Conservation (phyloP, 35 echinoderm and acorn worm species). For the Patiria miniata region DNA sequence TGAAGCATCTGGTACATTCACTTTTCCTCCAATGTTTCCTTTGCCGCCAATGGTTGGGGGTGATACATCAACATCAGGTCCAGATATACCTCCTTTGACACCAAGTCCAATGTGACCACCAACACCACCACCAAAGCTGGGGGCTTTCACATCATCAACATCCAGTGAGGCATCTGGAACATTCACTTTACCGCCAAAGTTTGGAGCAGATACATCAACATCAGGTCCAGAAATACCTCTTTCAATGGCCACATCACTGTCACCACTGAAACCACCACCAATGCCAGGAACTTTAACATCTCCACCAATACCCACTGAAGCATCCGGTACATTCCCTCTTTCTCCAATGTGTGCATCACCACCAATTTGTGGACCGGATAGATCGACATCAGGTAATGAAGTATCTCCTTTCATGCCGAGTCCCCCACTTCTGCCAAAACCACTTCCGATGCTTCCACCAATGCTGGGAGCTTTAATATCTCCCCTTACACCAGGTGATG, state of each 20-base stretch:
- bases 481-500: not conserved
- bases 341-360: not conserved
- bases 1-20: not conserved
- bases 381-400: slow-evolving; percentile 29
- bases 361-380: not conserved
- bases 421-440: not conserved
- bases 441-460: slow-evolving; percentile 45
- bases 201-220: not conserved
- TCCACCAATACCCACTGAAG: not conserved
- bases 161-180: slow-evolving; percentile 26
- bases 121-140: slow-evolving; percentile 26
- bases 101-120: not conserved
- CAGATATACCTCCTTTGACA: not conserved
- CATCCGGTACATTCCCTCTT: not conserved
- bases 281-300: not conserved
- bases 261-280: slow-evolving; percentile 17
- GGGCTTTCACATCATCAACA: slow-evolving; percentile 14
- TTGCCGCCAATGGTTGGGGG: slow-evolving; percentile 2
- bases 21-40: slow-evolving; percentile 28
- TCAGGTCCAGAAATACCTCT: not conserved
- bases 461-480: slow-evolving; percentile 12
- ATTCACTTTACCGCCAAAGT: slow-evolving; percentile 18
- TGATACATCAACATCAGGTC: slow-evolving; percentile 41
- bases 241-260: not conserved
- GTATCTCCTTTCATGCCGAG: slow-evolving; percentile 3